Evolutionary conservation across 1,140 invertebrate genomes (phyloP).

Genomic region (Ephestia elutella): DNA sequence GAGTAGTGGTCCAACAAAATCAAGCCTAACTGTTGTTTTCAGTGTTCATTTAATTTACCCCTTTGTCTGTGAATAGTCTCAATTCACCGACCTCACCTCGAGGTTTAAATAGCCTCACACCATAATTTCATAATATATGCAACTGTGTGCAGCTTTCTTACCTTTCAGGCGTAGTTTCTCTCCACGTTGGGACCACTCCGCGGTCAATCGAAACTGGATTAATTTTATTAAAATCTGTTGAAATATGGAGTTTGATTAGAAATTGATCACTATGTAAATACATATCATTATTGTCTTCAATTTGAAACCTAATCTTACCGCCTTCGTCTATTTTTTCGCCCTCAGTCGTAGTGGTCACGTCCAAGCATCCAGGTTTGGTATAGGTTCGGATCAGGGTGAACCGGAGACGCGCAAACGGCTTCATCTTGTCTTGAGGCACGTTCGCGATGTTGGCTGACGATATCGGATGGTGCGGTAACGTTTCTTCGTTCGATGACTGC

Average conservation of each 20-base stretch:
- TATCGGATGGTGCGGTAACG: conserved; percentile 53
- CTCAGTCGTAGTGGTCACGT: not conserved
- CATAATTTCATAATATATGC: too few relatives aligned
- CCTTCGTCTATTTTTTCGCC: not conserved
- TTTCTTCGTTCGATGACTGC: conserved; percentile 59
- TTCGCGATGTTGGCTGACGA: conserved; percentile 31
- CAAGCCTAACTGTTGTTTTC: too few relatives aligned
- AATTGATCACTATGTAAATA: not conserved
- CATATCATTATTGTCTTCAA: not conserved
- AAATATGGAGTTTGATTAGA: not conserved
- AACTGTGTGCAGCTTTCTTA: not conserved
- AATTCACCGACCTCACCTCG: too few relatives aligned
- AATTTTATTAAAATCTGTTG: not conserved
- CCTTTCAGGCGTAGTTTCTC: not conserved
- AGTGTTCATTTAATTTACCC: too few relatives aligned
- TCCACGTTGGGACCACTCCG: not conserved
- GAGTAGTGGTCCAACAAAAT: too few relatives aligned
- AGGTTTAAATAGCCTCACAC: too few relatives aligned
- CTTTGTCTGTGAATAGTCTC: too few relatives aligned
- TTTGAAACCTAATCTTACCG: not conserved
- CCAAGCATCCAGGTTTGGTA: conserved; percentile 28
- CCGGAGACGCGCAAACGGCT: conserved; percentile 50
- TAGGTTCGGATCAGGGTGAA: conserved; percentile 55
- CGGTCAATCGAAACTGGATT: not conserved
- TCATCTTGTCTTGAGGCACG: conserved; percentile 37